These are phyloP conservation scores for Elymnias hypermnestra DNA, from an alignment of 1,140 invertebrate genomes.

Conservation along the genomic window DNA sequence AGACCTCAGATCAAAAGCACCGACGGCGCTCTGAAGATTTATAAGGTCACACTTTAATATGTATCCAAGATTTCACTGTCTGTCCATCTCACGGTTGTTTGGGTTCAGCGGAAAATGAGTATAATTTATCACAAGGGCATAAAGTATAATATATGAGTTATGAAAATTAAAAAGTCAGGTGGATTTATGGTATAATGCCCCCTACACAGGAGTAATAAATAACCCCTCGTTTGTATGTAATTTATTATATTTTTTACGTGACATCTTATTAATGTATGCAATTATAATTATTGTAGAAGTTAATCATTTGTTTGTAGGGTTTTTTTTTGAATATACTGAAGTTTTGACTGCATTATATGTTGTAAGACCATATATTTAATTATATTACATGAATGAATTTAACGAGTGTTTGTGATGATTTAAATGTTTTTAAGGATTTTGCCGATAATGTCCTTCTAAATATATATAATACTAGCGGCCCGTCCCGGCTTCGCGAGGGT, in stretches of 20 bases:
- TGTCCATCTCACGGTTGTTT: conserved; percentile 1
- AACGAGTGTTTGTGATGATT: too few relatives aligned
- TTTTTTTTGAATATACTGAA: neutral
- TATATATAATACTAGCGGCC: too few relatives aligned
- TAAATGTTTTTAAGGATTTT: too few relatives aligned
- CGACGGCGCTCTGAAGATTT: neutral
- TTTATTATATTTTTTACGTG: conserved; percentile 10
- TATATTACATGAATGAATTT: too few relatives aligned
- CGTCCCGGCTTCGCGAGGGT: too few relatives aligned
- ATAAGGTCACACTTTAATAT: conserved; percentile 4
- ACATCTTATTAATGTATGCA: conserved; percentile 8
- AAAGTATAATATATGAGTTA: neutral
- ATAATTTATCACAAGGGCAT: neutral
- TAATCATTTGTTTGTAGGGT: neutral
- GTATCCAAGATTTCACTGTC: conserved; percentile 7
- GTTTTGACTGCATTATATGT: too few relatives aligned
- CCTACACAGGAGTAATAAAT: conserved; percentile 4
- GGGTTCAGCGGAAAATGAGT: neutral
- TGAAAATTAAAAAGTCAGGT: neutral
- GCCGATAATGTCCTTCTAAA: too few relatives aligned
- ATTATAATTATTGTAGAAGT: neutral
- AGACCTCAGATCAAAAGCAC: neutral
- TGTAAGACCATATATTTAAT: too few relatives aligned
- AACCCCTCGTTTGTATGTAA: conserved; percentile 8
- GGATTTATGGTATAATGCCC: conserved; percentile 1